A percentile compares a stretch with the other conserved stretches of the same genome.
These are phyloP conservation scores for Lontra canadensis DNA, from an alignment of 2,113 vertebrate genomes.

Conservation along the genomic window DNA sequence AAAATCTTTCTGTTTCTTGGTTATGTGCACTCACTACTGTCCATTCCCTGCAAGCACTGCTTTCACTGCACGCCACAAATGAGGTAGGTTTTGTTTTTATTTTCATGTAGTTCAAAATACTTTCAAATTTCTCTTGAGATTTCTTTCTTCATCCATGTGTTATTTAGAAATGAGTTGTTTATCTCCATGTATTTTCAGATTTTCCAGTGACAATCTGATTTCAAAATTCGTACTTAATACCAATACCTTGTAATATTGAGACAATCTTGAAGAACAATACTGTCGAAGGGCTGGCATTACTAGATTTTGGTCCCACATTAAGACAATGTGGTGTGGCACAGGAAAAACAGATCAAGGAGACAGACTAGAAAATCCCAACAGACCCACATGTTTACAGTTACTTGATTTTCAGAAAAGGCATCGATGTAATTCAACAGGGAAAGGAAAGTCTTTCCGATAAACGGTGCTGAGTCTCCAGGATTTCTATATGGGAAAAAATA, in stretches of 20 bases:
- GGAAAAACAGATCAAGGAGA: too few species aligned
- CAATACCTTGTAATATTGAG: not conserved
- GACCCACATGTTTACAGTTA: too few species aligned
- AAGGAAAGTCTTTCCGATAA: too few species aligned
- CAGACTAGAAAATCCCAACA: too few species aligned
- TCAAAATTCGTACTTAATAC: not conserved
- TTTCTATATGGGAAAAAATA: too few species aligned
- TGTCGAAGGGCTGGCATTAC: not conserved
- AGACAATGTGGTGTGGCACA: not conserved
- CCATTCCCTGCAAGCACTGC: not conserved
- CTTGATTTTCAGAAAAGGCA: too few species aligned
- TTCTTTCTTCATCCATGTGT: not conserved
- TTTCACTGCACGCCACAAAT: not conserved
- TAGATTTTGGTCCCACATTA: not conserved
- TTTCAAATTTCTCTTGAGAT: not conserved
- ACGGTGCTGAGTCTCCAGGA: too few species aligned
- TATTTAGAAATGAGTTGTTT: not conserved
- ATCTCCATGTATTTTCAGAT: not conserved
- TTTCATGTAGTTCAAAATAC: not conserved
- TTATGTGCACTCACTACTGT: not conserved
- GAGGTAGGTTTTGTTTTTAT: not conserved
- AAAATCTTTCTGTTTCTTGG: not conserved
- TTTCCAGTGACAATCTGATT: not conserved
- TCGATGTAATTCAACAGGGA: too few species aligned
- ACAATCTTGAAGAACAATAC: not conserved